phyloP scores from a whole-genome alignment of 2,797 vertebrate genomes.

The Hypotaenidia philippensis region DNA sequence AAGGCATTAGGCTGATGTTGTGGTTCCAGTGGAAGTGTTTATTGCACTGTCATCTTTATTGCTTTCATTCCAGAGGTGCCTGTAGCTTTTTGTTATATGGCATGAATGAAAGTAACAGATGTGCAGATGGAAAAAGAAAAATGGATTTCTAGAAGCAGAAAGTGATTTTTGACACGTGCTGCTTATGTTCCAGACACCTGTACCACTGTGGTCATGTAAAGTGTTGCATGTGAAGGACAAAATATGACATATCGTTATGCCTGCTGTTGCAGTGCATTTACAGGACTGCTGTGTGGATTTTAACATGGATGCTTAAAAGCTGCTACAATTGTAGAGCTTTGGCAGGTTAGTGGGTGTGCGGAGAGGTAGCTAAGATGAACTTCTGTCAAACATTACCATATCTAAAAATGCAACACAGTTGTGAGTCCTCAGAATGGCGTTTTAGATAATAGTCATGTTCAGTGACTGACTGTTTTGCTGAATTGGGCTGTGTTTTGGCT shows the following conservation, averaged over 20 bases:
- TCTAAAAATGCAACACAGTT: background rate
- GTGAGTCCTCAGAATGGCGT: background rate
- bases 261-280: background rate
- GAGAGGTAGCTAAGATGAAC: background rate
- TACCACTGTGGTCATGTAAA: background rate
- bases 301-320: background rate
- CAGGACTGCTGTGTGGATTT: background rate
- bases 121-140: background rate
- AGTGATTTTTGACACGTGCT: background rate
- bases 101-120: background rate
- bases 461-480: background rate
- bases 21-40: background rate
- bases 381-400: accelerated
- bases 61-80: background rate
- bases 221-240: background rate
- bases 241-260: background rate
- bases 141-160: background rate
- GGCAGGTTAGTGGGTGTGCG: background rate
- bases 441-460: background rate
- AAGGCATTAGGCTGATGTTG: background rate
- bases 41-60: background rate
- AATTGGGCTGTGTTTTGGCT: background rate
- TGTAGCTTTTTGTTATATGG: background rate
- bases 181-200: background rate
- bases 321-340: background rate